Percentiles rank a stretch among this genome's conserved stretches.
These are phyloP conservation scores for Oryzias dopingdopingensis DNA, from an alignment of 2,797 vertebrate species.

Conservation along the genomic window DNA sequence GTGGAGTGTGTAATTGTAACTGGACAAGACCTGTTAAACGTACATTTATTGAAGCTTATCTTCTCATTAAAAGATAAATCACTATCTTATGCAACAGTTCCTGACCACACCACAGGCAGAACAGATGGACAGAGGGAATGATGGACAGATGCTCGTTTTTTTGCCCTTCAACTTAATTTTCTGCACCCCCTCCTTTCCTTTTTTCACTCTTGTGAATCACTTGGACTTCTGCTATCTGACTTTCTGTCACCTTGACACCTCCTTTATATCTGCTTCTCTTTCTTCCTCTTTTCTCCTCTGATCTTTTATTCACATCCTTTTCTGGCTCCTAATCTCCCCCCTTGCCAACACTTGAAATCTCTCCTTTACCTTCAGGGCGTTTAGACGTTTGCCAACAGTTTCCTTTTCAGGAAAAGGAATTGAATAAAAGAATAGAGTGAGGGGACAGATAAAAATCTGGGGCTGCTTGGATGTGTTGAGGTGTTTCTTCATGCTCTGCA, in stretches of 20 bases:
- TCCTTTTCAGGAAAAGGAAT: slow-evolving; percentile 46
- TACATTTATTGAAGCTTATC: slow-evolving; percentile 58
- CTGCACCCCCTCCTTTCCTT: not conserved
- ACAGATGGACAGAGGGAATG: slow-evolving; percentile 24
- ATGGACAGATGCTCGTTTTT: slow-evolving; percentile 27
- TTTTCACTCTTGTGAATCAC: slow-evolving; percentile 8
- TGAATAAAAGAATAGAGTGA: slow-evolving; percentile 63
- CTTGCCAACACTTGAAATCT: slow-evolving; percentile 56
- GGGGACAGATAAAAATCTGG: slow-evolving; percentile 55
- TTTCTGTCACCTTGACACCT: slow-evolving; percentile 23
- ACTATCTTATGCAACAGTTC: slow-evolving; percentile 58
- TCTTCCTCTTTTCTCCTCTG: slow-evolving; percentile 34
- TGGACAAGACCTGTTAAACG: too few relatives aligned
- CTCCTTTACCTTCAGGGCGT: slow-evolving; percentile 41
- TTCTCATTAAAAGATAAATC: slow-evolving; percentile 67
- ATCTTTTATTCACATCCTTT: slow-evolving; percentile 67
- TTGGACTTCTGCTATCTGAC: slow-evolving; percentile 27
- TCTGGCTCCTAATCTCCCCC: slow-evolving; percentile 41
- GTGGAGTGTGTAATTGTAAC: too few relatives aligned
- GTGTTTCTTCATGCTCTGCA: slow-evolving; percentile 23
- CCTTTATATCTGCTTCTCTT: slow-evolving; percentile 22
- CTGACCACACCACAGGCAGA: slow-evolving; percentile 38
- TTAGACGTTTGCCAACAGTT: slow-evolving; percentile 45
- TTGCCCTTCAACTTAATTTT: slow-evolving; percentile 25
- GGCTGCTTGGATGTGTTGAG: slow-evolving; percentile 36